phyloP scores from a whole-genome alignment of 2,888 invertebrate genomes.

The Gymnocheta viridis region DNA sequence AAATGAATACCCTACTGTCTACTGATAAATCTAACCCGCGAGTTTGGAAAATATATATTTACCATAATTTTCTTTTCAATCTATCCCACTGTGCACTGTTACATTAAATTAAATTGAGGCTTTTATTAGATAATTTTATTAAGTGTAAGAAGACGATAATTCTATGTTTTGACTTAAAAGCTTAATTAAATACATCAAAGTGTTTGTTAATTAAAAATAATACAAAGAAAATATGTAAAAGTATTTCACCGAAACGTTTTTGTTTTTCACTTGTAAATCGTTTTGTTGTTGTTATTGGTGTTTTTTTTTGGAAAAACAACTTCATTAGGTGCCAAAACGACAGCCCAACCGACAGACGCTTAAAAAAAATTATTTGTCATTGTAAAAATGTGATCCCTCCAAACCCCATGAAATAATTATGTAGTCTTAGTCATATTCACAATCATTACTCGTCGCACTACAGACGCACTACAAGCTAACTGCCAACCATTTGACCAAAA shows the following conservation, averaged over 20 bases:
- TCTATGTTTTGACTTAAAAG: neutral
- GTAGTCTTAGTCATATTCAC: neutral
- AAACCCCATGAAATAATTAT: neutral
- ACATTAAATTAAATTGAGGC: too few species aligned
- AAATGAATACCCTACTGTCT: too few species aligned
- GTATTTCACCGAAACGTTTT: neutral
- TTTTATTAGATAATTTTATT: too few species aligned
- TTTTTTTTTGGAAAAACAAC: conserved; percentile 4
- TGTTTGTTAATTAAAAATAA: neutral
- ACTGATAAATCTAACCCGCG: too few species aligned
- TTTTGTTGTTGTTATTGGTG: neutral
- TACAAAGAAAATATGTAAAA: neutral
- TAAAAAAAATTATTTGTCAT: conserved; percentile 38
- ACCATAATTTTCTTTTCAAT: too few species aligned
- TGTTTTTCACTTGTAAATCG: neutral
- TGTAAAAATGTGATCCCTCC: conserved; percentile 24
- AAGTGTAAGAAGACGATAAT: neutral
- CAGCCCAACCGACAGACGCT: neutral
- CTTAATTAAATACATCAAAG: neutral
- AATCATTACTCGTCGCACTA: neutral
- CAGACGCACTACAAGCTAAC: too few species aligned
- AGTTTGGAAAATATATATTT: too few species aligned
- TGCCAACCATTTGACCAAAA: conserved; percentile 44
- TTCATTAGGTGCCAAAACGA: neutral
- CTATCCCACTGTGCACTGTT: too few species aligned